A percentile compares a stretch with the other conserved stretches of the same genome.
Conservation (phyloP, 2,113 vertebrate species). For the Mola mola region DNA sequence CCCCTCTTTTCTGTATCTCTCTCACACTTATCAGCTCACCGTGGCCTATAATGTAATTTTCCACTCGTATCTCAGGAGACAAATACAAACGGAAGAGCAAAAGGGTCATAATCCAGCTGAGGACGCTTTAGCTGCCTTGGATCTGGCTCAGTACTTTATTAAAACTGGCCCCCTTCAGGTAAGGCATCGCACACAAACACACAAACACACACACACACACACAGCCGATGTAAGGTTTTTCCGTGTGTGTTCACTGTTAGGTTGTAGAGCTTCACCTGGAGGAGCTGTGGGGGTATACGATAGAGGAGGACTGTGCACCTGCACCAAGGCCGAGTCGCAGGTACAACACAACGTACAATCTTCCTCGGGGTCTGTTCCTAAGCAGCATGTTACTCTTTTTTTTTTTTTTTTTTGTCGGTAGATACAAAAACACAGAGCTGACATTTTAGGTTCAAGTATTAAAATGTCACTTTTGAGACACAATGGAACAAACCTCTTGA, state of each 20-base stretch:
- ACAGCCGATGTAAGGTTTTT: neutral
- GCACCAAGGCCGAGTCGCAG: conserved; percentile 31
- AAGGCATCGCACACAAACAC: conserved; percentile 5
- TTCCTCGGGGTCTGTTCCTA: neutral
- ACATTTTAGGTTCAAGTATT: no score
- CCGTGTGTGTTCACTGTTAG: conserved; percentile 40
- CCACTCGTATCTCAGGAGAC: conserved; percentile 75
- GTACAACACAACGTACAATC: conserved; percentile 16
- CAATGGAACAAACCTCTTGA: no score
- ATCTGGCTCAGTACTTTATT: conserved; percentile 91
- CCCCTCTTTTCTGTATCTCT: neutral
- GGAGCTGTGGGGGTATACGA: conserved; percentile 66
- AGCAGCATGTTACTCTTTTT: no score
- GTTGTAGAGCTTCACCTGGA: conserved; percentile 72
- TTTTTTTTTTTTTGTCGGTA: no score
- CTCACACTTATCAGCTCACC: neutral
- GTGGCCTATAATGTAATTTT: neutral
- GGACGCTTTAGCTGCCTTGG: conserved; percentile 87
- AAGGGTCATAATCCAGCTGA: conserved; percentile 87
- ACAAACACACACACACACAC: neutral
- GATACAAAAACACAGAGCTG: no score
- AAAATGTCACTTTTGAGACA: no score
- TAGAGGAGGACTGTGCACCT: conserved; percentile 12
- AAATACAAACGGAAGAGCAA: conserved; percentile 83
- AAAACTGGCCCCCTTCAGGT: conserved; percentile 86